Conservation (phyloP, 2,113 vertebrate genomes). For the Ceratotherium simum region DNA sequence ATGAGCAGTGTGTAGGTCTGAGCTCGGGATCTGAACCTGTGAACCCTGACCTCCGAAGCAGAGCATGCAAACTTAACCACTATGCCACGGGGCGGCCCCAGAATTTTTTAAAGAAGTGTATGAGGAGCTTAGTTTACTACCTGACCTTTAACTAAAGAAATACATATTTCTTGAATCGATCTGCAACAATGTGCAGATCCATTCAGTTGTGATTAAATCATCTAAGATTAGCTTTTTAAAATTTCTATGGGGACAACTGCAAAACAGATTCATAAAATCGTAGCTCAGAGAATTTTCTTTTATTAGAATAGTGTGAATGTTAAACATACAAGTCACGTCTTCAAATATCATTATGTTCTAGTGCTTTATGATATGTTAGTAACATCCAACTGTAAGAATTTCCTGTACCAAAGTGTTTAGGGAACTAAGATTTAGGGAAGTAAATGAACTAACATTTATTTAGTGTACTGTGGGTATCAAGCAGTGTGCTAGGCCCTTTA, state of each 20-base stretch:
- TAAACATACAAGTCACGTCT: background rate
- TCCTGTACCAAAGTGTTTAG: background rate
- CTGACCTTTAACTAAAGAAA: fast-evolving
- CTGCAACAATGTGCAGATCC: fast-evolving
- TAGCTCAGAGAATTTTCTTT: background rate
- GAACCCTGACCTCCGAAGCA: too few relatives aligned
- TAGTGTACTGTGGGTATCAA: too few relatives aligned
- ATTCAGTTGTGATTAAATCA: background rate
- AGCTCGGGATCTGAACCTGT: too few relatives aligned
- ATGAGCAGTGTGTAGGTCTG: too few relatives aligned
- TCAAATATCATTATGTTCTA: background rate
- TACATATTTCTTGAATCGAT: too few relatives aligned
- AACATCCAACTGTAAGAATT: background rate
- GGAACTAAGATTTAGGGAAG: background rate
- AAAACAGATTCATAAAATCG: background rate
- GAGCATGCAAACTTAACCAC: too few relatives aligned
- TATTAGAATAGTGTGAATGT: background rate
- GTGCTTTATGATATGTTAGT: background rate
- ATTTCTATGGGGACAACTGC: background rate
- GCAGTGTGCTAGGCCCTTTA: background rate
- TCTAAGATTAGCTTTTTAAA: background rate
- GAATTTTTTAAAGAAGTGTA: background rate
- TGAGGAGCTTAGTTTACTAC: background rate
- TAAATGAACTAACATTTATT: background rate
- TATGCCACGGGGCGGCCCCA: too few relatives aligned